phyloP scores from a whole-genome alignment of 1,140 invertebrate species.

The Diuraphis noxia region DNA sequence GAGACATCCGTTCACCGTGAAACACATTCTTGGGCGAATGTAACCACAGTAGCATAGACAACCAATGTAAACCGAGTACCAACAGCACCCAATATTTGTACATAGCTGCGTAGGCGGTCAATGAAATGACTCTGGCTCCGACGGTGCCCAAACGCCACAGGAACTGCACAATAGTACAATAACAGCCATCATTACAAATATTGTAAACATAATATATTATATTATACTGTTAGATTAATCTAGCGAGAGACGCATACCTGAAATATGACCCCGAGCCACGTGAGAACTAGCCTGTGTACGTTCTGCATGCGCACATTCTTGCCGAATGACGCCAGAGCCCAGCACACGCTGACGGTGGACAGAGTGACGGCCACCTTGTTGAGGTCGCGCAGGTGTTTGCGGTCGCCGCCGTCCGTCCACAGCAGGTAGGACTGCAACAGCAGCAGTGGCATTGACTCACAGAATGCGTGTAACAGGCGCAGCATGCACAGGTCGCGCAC shows the following conservation, averaged over 20 bases:
- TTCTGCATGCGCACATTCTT: constrained; percentile 82
- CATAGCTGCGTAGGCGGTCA: constrained; percentile 82
- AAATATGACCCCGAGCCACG: constrained; percentile 86
- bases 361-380: constrained; percentile 80
- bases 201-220: too few relatives aligned
- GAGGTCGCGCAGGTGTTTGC: constrained; percentile 71
- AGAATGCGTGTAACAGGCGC: constrained; percentile 82
- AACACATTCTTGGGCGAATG: constrained; percentile 83
- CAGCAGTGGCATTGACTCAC: constrained; percentile 84
- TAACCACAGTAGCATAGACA: constrained; percentile 83
- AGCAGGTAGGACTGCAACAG: constrained; percentile 80
- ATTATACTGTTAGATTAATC: too few relatives aligned
- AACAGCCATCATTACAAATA: neutral
- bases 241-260: constrained; percentile 62
- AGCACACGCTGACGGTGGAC: constrained; percentile 83
- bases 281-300: constrained; percentile 80
- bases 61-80: constrained; percentile 73
- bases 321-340: constrained; percentile 87
- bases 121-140: constrained; percentile 75
- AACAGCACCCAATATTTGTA: constrained; percentile 83
- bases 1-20: constrained; percentile 74
- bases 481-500: constrained; percentile 75
- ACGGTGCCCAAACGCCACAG: constrained; percentile 85
- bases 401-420: constrained; percentile 58
- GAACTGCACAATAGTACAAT: constrained; percentile 66